Conservation (phyloP, 2,113 vertebrate genomes). For the Loxodonta africana region DNA sequence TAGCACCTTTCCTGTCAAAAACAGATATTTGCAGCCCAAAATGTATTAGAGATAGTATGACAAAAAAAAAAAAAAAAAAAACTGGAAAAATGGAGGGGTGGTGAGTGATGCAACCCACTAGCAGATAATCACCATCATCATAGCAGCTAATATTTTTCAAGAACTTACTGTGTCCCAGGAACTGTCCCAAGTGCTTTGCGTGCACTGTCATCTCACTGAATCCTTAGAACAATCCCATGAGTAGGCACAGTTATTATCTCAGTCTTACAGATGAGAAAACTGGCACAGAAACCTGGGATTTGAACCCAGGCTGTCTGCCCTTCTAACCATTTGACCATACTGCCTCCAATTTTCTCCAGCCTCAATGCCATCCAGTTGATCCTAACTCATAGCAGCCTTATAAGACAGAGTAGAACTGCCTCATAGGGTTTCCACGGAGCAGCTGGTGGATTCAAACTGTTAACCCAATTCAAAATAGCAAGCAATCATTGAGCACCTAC, state of each 20-base stretch:
- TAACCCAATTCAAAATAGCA: background rate
- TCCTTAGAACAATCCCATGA: background rate
- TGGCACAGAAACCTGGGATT: background rate
- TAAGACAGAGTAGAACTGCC: too few species aligned
- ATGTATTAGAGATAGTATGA: background rate
- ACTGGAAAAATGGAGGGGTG: background rate
- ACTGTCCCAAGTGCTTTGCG: background rate
- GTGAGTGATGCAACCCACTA: background rate
- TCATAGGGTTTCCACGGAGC: too few species aligned
- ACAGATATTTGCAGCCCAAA: background rate
- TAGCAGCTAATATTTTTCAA: background rate
- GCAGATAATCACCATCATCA: background rate
- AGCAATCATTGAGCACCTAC: background rate
- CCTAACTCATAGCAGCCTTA: too few species aligned
- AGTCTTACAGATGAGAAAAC: background rate
- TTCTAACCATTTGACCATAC: background rate
- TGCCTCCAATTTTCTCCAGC: background rate
- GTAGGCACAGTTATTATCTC: background rate
- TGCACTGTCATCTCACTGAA: background rate
- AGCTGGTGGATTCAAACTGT: too few species aligned
- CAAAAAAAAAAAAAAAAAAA: too few species aligned
- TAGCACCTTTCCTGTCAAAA: background rate
- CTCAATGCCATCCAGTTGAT: too few species aligned
- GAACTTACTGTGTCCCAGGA: background rate
- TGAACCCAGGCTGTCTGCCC: background rate